phyloP scores from a whole-genome alignment of 2,113 vertebrate genomes.

The Heptranchias perlo region DNA sequence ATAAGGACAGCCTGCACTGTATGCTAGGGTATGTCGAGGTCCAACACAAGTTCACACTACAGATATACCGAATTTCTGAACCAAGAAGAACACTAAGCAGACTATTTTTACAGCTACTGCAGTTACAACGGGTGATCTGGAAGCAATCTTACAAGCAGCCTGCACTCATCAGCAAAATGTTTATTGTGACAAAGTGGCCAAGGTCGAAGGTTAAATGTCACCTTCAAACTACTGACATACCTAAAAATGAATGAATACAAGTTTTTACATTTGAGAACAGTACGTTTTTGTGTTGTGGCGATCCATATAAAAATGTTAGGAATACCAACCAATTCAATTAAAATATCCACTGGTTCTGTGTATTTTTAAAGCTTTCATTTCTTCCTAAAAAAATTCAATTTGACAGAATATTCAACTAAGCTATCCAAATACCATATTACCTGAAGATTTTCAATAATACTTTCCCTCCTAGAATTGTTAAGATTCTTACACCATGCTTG shows the following conservation, averaged over 20 bases:
- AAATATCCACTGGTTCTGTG: background rate
- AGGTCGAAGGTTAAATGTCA: slow-evolving; percentile 68
- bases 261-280: slow-evolving; percentile 31
- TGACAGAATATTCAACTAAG: background rate
- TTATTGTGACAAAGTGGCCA: slow-evolving; percentile 72
- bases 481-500: background rate
- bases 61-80: slow-evolving; percentile 27
- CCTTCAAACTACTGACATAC: slow-evolving; percentile 53
- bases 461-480: background rate
- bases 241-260: slow-evolving; percentile 45
- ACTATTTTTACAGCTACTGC: slow-evolving; percentile 36
- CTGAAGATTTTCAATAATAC: background rate
- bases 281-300: slow-evolving; percentile 24
- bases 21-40: background rate
- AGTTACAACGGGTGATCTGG: slow-evolving; percentile 57
- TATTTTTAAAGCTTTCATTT: background rate
- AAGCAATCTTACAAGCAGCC: slow-evolving; percentile 70
- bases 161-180: slow-evolving; percentile 74
- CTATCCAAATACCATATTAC: background rate
- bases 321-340: background rate
- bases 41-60: slow-evolving; percentile 11
- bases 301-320: slow-evolving; percentile 10
- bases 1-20: background rate
- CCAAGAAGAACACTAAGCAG: slow-evolving; percentile 32
- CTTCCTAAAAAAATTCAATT: background rate